Conservation (phyloP, 2,888 invertebrate species). For the Auanema sp. region DNA sequence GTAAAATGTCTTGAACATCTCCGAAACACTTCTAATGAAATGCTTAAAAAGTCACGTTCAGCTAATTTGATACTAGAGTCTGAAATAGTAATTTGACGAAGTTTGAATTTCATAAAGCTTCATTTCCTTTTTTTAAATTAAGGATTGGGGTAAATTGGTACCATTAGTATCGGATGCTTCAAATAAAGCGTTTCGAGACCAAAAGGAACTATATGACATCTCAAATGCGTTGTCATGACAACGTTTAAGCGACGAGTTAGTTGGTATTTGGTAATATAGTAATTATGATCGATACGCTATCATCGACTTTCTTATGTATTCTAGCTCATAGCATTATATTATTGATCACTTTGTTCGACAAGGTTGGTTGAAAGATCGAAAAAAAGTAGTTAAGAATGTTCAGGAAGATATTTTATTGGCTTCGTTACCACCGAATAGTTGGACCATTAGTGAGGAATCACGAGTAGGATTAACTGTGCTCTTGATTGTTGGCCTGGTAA, state of each 20-base stretch:
- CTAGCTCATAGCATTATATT: conserved; percentile 75
- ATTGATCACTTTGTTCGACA: conserved; percentile 74
- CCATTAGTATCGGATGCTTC: not conserved
- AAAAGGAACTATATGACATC: not conserved
- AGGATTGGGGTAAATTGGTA: not conserved
- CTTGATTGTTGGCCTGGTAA: conserved; percentile 69
- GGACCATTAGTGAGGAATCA: conserved; percentile 30
- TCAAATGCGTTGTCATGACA: not conserved
- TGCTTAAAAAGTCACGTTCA: no score
- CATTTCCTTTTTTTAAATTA: not conserved
- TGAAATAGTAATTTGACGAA: not conserved
- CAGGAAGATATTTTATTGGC: conserved; percentile 38
- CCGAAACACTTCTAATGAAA: no score
- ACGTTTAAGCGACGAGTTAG: not conserved
- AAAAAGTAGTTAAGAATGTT: conserved; percentile 5
- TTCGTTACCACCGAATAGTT: conserved; percentile 24
- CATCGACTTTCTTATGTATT: conserved; percentile 75
- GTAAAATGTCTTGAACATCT: no score
- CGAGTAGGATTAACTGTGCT: conserved; percentile 43
- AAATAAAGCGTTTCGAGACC: conserved; percentile 5
- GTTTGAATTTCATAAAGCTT: not conserved
- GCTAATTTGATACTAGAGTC: no score
- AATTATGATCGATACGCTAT: conserved; percentile 65
- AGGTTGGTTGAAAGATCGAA: conserved; percentile 61
- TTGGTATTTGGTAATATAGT: no score